Conservation (phyloP, 2,888 invertebrate genomes). For the Cephonodes hylas region DNA sequence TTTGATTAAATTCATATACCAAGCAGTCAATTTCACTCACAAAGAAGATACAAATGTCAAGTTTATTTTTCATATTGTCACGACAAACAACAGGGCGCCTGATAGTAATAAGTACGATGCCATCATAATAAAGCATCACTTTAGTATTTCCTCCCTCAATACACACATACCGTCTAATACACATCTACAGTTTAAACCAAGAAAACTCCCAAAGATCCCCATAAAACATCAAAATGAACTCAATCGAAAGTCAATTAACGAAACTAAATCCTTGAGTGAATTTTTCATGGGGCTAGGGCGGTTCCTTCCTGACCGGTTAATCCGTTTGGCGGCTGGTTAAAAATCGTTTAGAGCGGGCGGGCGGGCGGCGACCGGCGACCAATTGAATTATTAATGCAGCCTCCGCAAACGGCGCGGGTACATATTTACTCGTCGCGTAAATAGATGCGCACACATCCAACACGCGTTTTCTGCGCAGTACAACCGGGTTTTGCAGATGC, state of each 20-base stretch:
- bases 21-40: no score
- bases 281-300: slow-evolving; percentile 9
- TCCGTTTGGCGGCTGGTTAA: slow-evolving; percentile 76
- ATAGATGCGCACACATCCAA: slow-evolving; percentile 81
- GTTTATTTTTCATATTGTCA: no score
- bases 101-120: no score
- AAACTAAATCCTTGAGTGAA: not conserved
- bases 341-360: slow-evolving; percentile 68
- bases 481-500: slow-evolving; percentile 27
- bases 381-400: slow-evolving; percentile 82
- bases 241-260: not conserved
- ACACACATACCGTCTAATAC: no score
- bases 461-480: slow-evolving; percentile 72
- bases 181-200: not conserved
- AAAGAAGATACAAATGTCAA: no score
- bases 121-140: no score
- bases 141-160: no score
- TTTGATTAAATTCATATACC: no score
- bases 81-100: no score
- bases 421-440: slow-evolving; percentile 80
- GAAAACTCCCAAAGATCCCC: not conserved
- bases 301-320: slow-evolving; percentile 52
- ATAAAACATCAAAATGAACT: not conserved
- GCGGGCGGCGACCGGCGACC: slow-evolving; percentile 60
- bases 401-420: slow-evolving; percentile 78